Evolutionary conservation across 2,797 vertebrate species (phyloP).

Genomic region (Sparidentex hasta): DNA sequence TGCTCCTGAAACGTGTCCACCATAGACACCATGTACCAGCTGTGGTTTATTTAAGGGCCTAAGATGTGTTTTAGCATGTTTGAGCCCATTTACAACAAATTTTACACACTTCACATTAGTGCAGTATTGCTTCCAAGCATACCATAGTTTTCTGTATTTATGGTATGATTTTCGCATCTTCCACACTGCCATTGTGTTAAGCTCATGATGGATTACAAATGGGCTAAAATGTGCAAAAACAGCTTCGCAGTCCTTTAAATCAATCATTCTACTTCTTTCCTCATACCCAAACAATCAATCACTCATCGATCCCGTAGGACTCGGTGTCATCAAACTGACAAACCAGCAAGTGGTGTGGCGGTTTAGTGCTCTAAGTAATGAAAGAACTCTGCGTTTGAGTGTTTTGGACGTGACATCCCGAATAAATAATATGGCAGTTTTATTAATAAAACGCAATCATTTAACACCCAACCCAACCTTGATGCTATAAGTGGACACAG

Average conservation of each 20-base stretch:
- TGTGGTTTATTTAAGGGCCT: constrained; percentile 25
- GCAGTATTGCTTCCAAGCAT: not conserved
- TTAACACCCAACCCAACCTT: constrained; percentile 39
- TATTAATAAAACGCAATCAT: constrained; percentile 39
- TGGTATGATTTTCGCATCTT: constrained; percentile 4
- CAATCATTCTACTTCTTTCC: constrained; percentile 40
- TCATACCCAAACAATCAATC: constrained; percentile 42
- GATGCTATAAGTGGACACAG: constrained; percentile 44
- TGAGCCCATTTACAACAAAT: constrained; percentile 17
- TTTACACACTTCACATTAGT: not conserved
- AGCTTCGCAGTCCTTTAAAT: constrained; percentile 36
- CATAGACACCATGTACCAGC: not conserved
- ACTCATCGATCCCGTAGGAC: constrained; percentile 24
- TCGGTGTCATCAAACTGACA: constrained; percentile 26
- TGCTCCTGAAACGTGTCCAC: constrained; percentile 17
- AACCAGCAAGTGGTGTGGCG: constrained; percentile 4
- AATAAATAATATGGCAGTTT: constrained; percentile 63
- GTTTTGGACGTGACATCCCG: constrained; percentile 44
- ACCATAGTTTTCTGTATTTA: not conserved
- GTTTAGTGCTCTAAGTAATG: constrained; percentile 13
- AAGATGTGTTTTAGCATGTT: constrained; percentile 17
- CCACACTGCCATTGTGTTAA: constrained; percentile 12
- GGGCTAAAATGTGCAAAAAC: constrained; percentile 32
- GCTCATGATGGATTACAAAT: constrained; percentile 47
- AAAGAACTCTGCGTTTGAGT: constrained; percentile 1